Evolutionary conservation across 2,797 vertebrate genomes (phyloP).

Genomic region (Florisuga fusca): DNA sequence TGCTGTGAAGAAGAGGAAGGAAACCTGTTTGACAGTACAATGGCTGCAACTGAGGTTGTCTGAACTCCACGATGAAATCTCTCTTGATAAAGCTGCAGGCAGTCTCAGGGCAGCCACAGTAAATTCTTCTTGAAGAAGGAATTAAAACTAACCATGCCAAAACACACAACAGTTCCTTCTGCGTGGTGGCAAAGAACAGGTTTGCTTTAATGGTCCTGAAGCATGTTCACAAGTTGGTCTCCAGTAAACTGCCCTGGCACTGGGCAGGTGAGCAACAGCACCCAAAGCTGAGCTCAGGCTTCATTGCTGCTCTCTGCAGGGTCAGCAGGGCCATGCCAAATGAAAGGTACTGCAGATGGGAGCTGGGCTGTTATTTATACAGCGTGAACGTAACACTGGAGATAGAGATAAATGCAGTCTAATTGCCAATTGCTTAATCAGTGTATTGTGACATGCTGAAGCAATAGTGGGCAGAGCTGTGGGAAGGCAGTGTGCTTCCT

Average conservation of each 20-base stretch:
- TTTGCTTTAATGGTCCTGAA: not conserved
- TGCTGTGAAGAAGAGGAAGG: conserved; percentile 47
- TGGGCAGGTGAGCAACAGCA: not conserved
- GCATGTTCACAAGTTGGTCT: not conserved
- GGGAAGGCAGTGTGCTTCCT: not conserved
- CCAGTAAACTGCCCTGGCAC: not conserved
- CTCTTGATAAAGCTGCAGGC: not conserved
- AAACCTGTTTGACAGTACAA: conserved; percentile 46
- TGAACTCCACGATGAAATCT: not conserved
- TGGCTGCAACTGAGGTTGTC: not conserved
- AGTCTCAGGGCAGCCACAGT: not conserved
- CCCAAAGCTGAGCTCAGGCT: not conserved
- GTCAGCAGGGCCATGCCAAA: not conserved
- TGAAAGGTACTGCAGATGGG: not conserved
- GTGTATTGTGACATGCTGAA: not conserved
- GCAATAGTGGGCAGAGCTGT: not conserved
- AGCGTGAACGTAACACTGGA: not conserved
- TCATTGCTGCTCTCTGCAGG: not conserved
- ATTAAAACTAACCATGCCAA: not conserved
- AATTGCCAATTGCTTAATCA: not conserved
- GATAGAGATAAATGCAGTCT: not conserved
- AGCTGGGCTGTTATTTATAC: not conserved
- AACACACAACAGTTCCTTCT: not conserved
- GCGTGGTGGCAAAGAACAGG: not conserved
- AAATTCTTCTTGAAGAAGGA: not conserved